These are phyloP conservation scores for Xiphydria camelus DNA, from an alignment of 2,888 invertebrate species.

Conservation along the genomic window DNA sequence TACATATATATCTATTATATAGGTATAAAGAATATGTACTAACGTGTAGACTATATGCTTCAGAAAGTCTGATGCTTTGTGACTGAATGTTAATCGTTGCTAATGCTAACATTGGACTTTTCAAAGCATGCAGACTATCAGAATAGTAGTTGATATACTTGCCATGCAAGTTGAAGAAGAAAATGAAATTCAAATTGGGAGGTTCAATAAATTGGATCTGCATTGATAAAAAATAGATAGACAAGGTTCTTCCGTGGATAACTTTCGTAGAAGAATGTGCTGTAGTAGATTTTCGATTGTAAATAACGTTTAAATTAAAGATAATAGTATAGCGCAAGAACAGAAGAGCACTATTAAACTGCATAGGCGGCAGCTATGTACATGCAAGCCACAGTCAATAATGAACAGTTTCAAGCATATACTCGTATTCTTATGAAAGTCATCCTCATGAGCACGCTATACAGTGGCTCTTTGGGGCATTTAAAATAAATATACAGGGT, in stretches of 20 bases:
- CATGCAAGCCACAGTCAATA: too few species aligned
- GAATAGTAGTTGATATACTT: slow-evolving; percentile 38
- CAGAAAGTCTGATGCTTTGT: slow-evolving; percentile 37
- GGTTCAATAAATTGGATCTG: not conserved
- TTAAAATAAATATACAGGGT: too few species aligned
- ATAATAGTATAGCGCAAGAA: not conserved
- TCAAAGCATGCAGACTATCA: slow-evolving; percentile 29
- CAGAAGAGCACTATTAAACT: slow-evolving; percentile 2
- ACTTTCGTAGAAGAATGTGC: too few species aligned
- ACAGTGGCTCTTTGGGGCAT: too few species aligned
- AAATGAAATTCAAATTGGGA: slow-evolving; percentile 4
- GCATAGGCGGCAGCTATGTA: too few species aligned
- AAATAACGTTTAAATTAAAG: not conserved
- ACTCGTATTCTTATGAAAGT: too few species aligned
- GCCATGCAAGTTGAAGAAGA: slow-evolving; percentile 44
- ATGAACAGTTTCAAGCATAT: too few species aligned
- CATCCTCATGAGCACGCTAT: too few species aligned
- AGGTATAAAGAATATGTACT: slow-evolving; percentile 29
- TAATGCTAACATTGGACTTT: slow-evolving; percentile 32
- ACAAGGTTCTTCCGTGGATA: too few species aligned
- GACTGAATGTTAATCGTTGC: slow-evolving; percentile 41
- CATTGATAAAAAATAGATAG: not conserved
- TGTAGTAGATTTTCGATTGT: too few species aligned
- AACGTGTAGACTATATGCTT: slow-evolving; percentile 29
- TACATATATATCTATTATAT: slow-evolving; percentile 37